Percentiles rank a stretch among this genome's conserved stretches.
These are phyloP conservation scores for Parauchenoglanis punctatus DNA, from an alignment of 2,797 vertebrate genomes.

Conservation along the genomic window DNA sequence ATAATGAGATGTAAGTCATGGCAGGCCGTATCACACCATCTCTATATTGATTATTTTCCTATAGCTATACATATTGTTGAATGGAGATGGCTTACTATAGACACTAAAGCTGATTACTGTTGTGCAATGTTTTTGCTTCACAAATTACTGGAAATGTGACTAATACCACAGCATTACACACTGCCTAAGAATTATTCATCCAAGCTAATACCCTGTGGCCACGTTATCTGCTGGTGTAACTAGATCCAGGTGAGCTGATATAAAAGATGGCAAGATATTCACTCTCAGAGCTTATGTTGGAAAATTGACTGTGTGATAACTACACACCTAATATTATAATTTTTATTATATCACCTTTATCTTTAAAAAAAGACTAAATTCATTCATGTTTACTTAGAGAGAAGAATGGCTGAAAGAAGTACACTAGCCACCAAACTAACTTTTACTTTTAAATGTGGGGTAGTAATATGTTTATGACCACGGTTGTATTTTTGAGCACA, in stretches of 20 bases:
- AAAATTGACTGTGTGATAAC: background rate
- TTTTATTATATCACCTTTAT: background rate
- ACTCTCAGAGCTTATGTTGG: background rate
- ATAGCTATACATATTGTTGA: background rate
- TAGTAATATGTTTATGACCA: constrained; percentile 3
- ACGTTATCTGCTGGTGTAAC: background rate
- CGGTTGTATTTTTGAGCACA: background rate
- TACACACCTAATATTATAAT: background rate
- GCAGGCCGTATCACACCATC: background rate
- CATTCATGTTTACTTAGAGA: background rate
- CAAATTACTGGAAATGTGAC: background rate
- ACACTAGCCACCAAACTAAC: background rate
- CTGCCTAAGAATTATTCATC: background rate
- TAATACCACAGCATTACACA: background rate
- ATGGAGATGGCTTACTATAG: background rate
- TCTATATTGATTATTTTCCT: background rate
- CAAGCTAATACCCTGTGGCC: background rate
- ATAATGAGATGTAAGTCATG: background rate
- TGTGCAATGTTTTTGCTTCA: background rate
- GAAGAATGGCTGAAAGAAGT: background rate
- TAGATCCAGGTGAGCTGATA: background rate
- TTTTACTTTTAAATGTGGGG: background rate
- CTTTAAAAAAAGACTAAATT: background rate
- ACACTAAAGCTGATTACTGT: background rate
- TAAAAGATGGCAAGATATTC: background rate